Evolutionary conservation across 2,113 vertebrate species (phyloP).

Genomic region (Elephas maximus): DNA sequence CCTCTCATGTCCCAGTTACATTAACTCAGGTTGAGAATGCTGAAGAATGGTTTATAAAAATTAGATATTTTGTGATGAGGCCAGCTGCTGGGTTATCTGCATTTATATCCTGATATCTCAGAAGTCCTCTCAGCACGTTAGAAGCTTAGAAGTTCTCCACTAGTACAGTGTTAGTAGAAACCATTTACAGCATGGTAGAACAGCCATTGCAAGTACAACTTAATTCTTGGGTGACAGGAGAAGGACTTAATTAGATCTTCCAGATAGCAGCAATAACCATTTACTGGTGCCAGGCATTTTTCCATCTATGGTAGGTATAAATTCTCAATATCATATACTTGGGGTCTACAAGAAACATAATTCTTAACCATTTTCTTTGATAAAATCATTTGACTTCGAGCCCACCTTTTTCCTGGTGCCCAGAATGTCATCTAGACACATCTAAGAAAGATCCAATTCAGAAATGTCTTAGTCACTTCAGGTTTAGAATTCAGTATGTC

Average conservation of each 20-base stretch:
- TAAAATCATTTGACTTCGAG: slow-evolving; percentile 37
- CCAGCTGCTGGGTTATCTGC: not conserved
- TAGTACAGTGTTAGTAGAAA: slow-evolving; percentile 1
- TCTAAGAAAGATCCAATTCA: not conserved
- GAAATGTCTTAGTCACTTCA: not conserved
- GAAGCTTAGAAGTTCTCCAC: slow-evolving; percentile 31
- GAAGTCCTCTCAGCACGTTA: slow-evolving; percentile 7
- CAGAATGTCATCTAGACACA: not conserved
- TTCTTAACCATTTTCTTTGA: slow-evolving; percentile 2
- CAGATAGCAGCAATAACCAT: slow-evolving; percentile 42
- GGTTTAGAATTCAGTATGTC: not conserved
- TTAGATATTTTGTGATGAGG: not conserved
- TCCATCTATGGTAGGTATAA: not conserved
- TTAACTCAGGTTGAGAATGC: not conserved
- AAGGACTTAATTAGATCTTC: slow-evolving; percentile 72
- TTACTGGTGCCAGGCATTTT: slow-evolving; percentile 9
- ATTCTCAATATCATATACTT: not conserved
- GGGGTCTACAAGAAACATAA: not conserved
- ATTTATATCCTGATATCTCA: not conserved
- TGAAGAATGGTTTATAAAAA: slow-evolving; percentile 21
- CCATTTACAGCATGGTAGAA: slow-evolving; percentile 61
- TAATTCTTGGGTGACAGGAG: slow-evolving; percentile 70
- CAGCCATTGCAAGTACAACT: slow-evolving; percentile 31
- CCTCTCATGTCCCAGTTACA: not conserved
- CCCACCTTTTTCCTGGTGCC: not conserved